phyloP scores from a whole-genome alignment of 2,113 vertebrate genomes.

The Odobenus rosmarus region DNA sequence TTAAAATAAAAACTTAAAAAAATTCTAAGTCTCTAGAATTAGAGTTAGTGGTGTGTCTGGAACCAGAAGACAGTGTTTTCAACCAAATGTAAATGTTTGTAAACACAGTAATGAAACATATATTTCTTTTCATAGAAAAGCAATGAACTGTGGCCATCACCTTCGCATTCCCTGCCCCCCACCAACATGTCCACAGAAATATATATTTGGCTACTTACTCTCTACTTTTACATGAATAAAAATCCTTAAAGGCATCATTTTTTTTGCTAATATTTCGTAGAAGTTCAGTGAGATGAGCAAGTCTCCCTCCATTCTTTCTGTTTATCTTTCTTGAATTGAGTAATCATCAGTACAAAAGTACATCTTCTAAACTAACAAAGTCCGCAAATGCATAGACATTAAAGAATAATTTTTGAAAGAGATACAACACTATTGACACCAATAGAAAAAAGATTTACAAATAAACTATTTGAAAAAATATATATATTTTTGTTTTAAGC shows the following conservation, averaged over 20 bases:
- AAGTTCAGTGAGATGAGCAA: neutral
- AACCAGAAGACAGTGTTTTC: neutral
- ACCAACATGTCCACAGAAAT: neutral
- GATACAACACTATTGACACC: neutral
- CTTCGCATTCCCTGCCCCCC: neutral
- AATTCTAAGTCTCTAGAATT: neutral
- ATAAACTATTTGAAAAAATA: neutral
- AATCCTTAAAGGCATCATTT: neutral
- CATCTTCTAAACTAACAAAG: neutral
- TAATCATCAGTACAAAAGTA: neutral
- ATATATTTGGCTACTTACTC: neutral
- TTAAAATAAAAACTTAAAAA: neutral
- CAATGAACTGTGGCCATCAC: neutral
- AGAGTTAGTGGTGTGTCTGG: neutral
- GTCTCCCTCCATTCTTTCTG: neutral
- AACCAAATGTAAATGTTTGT: neutral
- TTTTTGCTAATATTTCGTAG: neutral
- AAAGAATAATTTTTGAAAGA: neutral
- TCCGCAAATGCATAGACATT: neutral
- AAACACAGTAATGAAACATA: neutral
- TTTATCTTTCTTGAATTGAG: neutral
- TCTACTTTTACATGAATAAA: neutral
- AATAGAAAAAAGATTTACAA: neutral
- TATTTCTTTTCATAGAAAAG: neutral
- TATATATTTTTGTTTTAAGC: neutral